phyloP scores from a whole-genome alignment of 53 echinoderm and acorn worm species.

The Actinopyga echinites region DNA sequence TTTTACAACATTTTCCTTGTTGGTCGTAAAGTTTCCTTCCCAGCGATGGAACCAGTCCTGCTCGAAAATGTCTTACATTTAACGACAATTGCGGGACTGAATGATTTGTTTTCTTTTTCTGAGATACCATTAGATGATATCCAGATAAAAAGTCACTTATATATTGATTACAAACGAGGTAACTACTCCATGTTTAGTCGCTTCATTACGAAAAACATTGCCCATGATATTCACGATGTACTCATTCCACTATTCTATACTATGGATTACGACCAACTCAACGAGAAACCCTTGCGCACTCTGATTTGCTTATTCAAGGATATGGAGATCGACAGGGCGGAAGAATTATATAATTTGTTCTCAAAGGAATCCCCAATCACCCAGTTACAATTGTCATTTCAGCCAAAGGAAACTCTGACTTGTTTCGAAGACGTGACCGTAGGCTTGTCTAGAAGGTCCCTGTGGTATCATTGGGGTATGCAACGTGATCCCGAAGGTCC shows the following conservation, averaged over 20 bases:
- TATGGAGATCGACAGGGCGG: background rate
- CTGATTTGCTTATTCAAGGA: background rate
- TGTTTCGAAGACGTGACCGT: constrained; percentile 14
- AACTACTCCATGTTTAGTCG: background rate
- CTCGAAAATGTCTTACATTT: no score
- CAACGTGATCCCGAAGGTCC: background rate
- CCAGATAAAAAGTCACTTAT: no score
- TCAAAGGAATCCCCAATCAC: background rate
- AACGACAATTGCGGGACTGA: no score
- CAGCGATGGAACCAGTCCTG: no score
- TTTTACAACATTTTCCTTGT: no score
- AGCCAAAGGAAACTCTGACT: background rate
- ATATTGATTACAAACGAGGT: background rate
- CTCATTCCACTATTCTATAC: background rate
- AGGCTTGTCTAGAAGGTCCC: background rate
- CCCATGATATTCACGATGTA: constrained; percentile 11
- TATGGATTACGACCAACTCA: background rate
- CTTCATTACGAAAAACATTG: background rate
- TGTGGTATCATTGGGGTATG: background rate
- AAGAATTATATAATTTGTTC: background rate
- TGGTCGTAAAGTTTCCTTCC: no score
- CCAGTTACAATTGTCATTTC: background rate
- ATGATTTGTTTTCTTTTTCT: no score
- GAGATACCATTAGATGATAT: no score
- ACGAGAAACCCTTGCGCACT: background rate